Evolutionary conservation across 2,797 vertebrate genomes (phyloP).

Genomic region (Poliocrania exsul): DNA sequence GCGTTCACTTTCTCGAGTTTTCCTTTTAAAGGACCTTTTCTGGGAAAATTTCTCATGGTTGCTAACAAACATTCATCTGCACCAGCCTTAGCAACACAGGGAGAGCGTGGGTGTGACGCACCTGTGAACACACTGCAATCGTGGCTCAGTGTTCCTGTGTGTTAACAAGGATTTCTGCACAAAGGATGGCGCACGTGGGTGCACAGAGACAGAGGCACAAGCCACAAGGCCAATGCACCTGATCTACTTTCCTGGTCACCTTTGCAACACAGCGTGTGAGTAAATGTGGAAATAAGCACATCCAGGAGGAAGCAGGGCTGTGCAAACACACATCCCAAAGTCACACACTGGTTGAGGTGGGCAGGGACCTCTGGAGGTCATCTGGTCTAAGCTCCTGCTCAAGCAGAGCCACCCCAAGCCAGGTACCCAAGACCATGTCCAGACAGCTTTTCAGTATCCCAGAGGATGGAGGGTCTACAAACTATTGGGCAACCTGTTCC

Average conservation of each 20-base stretch:
- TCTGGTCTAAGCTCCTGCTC: not conserved
- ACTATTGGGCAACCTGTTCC: not conserved
- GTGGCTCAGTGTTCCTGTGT: rapidly evolving
- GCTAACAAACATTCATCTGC: not conserved
- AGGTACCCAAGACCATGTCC: not conserved
- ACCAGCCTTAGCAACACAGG: not conserved
- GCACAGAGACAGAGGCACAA: not conserved
- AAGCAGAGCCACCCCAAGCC: not conserved
- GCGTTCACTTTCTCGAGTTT: not conserved
- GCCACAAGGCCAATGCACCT: not conserved
- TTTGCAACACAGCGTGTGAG: not conserved
- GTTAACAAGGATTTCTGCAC: not conserved
- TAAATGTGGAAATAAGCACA: not conserved
- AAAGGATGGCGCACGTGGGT: rapidly evolving
- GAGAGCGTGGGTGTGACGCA: not conserved
- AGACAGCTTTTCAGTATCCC: not conserved
- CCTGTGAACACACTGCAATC: not conserved
- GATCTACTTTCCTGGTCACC: not conserved
- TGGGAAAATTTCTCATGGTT: not conserved
- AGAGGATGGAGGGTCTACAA: not conserved
- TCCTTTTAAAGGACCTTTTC: not conserved
- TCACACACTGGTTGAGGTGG: not conserved
- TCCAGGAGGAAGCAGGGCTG: not conserved
- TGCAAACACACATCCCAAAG: not conserved
- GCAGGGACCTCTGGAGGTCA: not conserved